Evolutionary conservation across 2,888 invertebrate genomes (phyloP).

Genomic region (Ophion slaviceki): DNA sequence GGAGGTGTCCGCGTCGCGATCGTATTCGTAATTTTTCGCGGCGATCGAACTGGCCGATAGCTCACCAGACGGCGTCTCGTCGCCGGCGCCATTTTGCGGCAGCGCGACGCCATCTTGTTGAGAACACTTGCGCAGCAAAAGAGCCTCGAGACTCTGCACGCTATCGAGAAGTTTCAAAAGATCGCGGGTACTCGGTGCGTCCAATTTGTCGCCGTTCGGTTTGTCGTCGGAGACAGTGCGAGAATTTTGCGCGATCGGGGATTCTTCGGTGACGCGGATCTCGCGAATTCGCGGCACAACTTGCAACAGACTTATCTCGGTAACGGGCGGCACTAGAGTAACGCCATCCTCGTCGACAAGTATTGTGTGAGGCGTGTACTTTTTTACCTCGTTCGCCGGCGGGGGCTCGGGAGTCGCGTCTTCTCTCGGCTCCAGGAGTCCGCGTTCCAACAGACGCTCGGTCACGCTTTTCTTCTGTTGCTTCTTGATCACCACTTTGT

Average conservation of each 20-base stretch:
- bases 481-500: slow-evolving; percentile 80
- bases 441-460: slow-evolving; percentile 77
- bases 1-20: slow-evolving; percentile 9
- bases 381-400: slow-evolving; percentile 66
- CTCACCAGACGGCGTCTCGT: too few relatives aligned
- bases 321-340: slow-evolving; percentile 15
- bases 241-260: neutral
- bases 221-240: neutral
- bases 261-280: slow-evolving; percentile 41
- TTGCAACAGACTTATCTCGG: slow-evolving; percentile 49
- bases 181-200: slow-evolving; percentile 50
- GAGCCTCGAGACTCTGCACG: slow-evolving; percentile 61
- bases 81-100: slow-evolving; percentile 11
- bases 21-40: slow-evolving; percentile 16
- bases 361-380: slow-evolving; percentile 10
- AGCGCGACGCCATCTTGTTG: slow-evolving; percentile 47
- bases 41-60: neutral
- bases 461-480: slow-evolving; percentile 79
- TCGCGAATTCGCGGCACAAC: slow-evolving; percentile 54
- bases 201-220: neutral
- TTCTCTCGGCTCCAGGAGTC: slow-evolving; percentile 77
- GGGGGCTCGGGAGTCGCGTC: slow-evolving; percentile 75
- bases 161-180: slow-evolving; percentile 61
- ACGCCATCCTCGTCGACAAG: slow-evolving; percentile 30
- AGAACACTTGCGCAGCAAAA: slow-evolving; percentile 55